Evolutionary conservation across 1,140 invertebrate genomes (phyloP), one percentile per base, ranked within the genome.

Genomic region (Himalopsyche phryganea): DNA sequence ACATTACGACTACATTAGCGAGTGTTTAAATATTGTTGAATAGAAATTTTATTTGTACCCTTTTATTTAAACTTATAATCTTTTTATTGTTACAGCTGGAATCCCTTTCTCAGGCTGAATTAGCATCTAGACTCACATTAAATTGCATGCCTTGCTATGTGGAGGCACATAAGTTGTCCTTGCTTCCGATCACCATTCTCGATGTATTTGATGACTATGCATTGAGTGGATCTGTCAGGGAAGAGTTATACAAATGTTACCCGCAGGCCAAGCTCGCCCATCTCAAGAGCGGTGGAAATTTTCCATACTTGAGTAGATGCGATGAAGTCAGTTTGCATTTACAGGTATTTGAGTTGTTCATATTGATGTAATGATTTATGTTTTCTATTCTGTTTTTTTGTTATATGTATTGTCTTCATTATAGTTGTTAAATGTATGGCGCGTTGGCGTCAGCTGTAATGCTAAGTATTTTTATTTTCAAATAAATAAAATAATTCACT

Each of bases 141-240:
- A 96, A 95, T 71, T 94, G 92, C 71, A 81, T 86, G 52, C 87
- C 84, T 63, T 85, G 81, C 63, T 91, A 90, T 66, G 86, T 95
- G 6, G 84, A 93, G 67, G 88, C 91, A 32, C 86, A 91, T 52
- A 84, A 86, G 68, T 71, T 92, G 5, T 73, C 74, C 35, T 68
- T 83, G 44, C 67, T 94, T 19, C 82, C 85, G 18, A 81, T 94
- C 1, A 95, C 91, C 2, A 85, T 95, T 40, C 84, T 95, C 68
- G 91, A 95, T 76, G 92, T 95, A 1, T 95, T 92, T 81, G 92
- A 96, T 78, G 87, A 93, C 60, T 90, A 88, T 72, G 92, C 92
- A 3, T 71, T 95, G 23, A 91, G 89, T 51, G 81, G 81, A 58
- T 71, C 82, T 40, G 90, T 87, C 0, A 73, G 87, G 58, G 90